Base-by-base conservation (phyloP, 2,797 vertebrate species). In the Botia almorhae region DNA sequence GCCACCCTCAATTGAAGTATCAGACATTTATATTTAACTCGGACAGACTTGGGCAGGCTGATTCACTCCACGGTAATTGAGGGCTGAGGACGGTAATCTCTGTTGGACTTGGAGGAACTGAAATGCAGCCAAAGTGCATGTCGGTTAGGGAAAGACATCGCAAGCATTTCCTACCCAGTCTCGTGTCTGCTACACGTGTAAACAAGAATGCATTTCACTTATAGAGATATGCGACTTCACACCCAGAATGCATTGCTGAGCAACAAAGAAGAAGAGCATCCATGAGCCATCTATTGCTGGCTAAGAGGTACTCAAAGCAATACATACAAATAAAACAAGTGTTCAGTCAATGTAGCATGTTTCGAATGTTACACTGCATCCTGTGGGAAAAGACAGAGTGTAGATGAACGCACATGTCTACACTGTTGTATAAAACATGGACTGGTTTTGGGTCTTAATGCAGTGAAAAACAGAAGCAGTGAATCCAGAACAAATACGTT, bases 41-140 rank as follows among this genome's bases (percentile, higher is more conserved):
- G 21, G 69, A 65, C 48, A 36, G 69, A 74, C 33, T 68, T 6
- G 7, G 61, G 61, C 61, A 74, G 51, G 39, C 70, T 74, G 61
- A 80, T 80, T 80, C 70, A 67, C 78, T 69, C 76, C 17, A 33
- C 1, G 3, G 61, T 80, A 80, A 80, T 80, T 80, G 78, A 74
- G 70, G 70, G 70, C 39, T 80, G 78, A 80, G 63, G 61, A 60
- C 0, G 16, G 69, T 43, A 65, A 72, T 16, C 70, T 80, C 21
- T 4, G 7, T 21, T 73, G 70, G 70, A 64, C 36, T 53, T 33
- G 58, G 8, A 72, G 69, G 63, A 33, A n/a, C 46, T 43, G 48
- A 71, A 61, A 72, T 21, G 13, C 1, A 21, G 69, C 69, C 17
- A 33, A 50, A 80, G 51, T 67, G 33, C 19, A 74, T 67, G 60